Base-by-base conservation (phyloP, 2,888 invertebrate genomes). In the Rotaria socialis region DNA sequence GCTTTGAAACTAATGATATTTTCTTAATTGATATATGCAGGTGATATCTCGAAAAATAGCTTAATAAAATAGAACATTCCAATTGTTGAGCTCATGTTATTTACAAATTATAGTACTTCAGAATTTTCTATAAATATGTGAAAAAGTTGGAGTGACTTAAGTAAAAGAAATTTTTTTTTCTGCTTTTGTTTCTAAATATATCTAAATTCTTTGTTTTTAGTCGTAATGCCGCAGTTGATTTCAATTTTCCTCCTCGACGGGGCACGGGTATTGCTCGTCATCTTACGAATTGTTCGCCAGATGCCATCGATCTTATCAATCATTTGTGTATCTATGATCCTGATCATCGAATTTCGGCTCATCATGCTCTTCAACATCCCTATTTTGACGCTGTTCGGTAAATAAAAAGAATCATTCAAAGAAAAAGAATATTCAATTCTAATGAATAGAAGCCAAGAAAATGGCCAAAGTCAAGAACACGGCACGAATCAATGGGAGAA, bases 241-340 rank as follows among this genome's bases (percentile, higher is more conserved):
- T 90, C 87, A 91, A 90, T 88, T 91, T 91, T 86, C 90, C 90
- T 6, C 85, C 89, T 22, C 91, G 91, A 89, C 90, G 89, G 87
- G 91, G 91, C 7, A 88, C 89, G 3, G 91, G 93, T 88, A 93
- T 93, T 90, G 89, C 92, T 91, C 88, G 91, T 89, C 88, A 90
- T 88, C 87, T 93, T 84, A 47, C 80, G 2, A 56, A 43, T 43
- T 92, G 92, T 87, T 90, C 93, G 3, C 90, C 92, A 41, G 92
- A 92, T 55, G 93, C 93, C 0, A 90, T 92, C 86, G 93, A 92
- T 85, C 89, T 94, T 19, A 90, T 94, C 56, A 92, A 92, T 88
- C 91, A 92, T 85, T 93, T 94, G 92, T 91, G 94, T 86, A 92
- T 92, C 14, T 94, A 94, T 89, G 93, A 94, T 89, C 93, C 94